Evolutionary conservation across 2,113 vertebrate genomes (phyloP).

Genomic region (Chloropsis cyanopogon): DNA sequence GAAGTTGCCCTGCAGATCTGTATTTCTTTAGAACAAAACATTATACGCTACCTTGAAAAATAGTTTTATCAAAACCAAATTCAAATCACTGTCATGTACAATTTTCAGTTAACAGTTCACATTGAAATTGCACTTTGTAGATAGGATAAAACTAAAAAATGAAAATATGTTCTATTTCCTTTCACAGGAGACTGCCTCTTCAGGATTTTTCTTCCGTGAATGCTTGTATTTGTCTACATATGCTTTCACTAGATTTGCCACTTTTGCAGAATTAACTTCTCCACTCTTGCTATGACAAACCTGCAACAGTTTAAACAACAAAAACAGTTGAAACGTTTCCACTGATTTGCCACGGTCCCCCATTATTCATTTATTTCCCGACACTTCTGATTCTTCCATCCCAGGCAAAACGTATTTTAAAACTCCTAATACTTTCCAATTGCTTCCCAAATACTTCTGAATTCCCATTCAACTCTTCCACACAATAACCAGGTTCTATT

Average conservation of each 20-base stretch:
- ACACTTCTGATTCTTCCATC: neutral
- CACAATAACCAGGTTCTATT: neutral
- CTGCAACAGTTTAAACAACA: constrained; percentile 64
- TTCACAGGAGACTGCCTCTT: constrained; percentile 68
- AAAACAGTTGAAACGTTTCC: neutral
- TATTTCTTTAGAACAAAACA: constrained; percentile 79
- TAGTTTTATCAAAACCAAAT: constrained; percentile 86
- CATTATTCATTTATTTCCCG: neutral
- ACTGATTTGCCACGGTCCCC: neutral
- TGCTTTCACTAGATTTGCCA: constrained; percentile 95
- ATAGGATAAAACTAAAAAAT: constrained; percentile 17
- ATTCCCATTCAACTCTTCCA: neutral
- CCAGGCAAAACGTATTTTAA: neutral
- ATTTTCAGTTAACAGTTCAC: constrained; percentile 74
- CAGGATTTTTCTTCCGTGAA: constrained; percentile 84
- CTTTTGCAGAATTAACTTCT: constrained; percentile 95
- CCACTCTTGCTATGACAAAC: constrained; percentile 98
- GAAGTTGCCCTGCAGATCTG: constrained; percentile 72
- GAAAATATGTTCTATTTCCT: constrained; percentile 54
- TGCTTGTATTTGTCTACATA: constrained; percentile 99
- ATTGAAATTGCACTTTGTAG: constrained; percentile 94
- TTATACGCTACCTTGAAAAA: constrained; percentile 85
- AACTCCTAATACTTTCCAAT: neutral
- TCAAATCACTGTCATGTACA: constrained; percentile 75
- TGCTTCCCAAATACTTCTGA: neutral